Evolutionary conservation across 2,113 vertebrate species (phyloP), one percentile per base, ranked within the genome.

Genomic region (Mastomys natalensis): DNA sequence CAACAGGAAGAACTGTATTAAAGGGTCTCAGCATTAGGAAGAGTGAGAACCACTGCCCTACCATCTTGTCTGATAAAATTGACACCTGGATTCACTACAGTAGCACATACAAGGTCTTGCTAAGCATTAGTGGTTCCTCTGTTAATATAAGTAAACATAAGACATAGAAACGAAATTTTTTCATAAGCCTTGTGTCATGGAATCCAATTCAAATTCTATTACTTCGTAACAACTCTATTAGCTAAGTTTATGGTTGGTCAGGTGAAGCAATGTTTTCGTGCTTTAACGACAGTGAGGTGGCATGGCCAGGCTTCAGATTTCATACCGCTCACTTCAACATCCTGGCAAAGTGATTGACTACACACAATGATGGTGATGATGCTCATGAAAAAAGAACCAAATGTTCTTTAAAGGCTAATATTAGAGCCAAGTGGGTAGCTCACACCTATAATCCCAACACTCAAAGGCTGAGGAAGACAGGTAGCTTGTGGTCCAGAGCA

Each of bases 91-190:
- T 60, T 82, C 48, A 58, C 40, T 76, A 22, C 51, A 89, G n/a
- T 26, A 70, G 40, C 58, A 68, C 48, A 22, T 45, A 40, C 48
- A 93, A 92, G 60, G 26, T 15, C 76, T 85, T 81, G 40, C 58
- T 55, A 53, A 40, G 45, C 60, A 40, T 60, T 74, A 55, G 1
- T 62, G 31, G 34, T 66, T 86, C 51, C 51, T 89, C 78, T 93
- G 43, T n/a, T 48, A 91, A 87, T 34, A 87, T 73, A 93, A 85
- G 26, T 74, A 43, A 84, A 90, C 45, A 84, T 53, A 82, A 8
- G 37, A 70, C 95, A 80, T 76, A 16, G 45, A 86, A 96, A 81
- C 37, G 9, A 93, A 62, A 40, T 60, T 84, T 77, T 93, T 74
- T 29, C 58, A 15, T 37, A 85, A 76, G 55, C 85, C 31, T 96